These are phyloP conservation scores for Enteromius paludinosus DNA, from an alignment of 2,797 vertebrate genomes.

Conservation along the genomic window DNA sequence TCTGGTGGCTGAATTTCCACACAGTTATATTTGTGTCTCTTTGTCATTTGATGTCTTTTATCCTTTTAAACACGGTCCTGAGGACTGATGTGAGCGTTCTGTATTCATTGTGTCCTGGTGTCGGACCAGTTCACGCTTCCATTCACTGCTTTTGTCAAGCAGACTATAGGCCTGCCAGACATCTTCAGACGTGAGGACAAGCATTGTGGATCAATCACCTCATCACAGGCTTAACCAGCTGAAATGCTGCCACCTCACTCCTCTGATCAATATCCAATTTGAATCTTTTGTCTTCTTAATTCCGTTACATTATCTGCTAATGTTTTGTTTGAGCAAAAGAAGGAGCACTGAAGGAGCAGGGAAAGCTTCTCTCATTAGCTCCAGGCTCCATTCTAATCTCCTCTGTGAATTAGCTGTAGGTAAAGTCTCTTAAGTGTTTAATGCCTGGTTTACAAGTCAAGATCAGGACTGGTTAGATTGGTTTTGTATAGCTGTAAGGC, in stretches of 20 bases:
- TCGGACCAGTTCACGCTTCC: not conserved
- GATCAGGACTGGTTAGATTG: slow-evolving; percentile 15
- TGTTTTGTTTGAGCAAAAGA: slow-evolving; percentile 68
- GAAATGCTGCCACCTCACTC: slow-evolving; percentile 71
- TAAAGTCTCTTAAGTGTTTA: slow-evolving; percentile 73
- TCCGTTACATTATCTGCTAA: slow-evolving; percentile 75
- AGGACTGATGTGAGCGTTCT: slow-evolving; percentile 8
- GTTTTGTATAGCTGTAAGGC: not conserved
- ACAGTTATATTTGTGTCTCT: slow-evolving; percentile 12
- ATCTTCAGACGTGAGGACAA: slow-evolving; percentile 64
- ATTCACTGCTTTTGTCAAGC: slow-evolving; percentile 32
- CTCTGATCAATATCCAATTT: slow-evolving; percentile 81
- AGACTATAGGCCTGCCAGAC: slow-evolving; percentile 48
- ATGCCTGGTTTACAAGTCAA: slow-evolving; percentile 58
- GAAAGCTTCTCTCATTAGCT: slow-evolving; percentile 72
- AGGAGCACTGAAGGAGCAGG: slow-evolving; percentile 56
- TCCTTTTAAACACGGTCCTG: not conserved
- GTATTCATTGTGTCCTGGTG: not conserved
- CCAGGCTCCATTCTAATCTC: slow-evolving; percentile 76
- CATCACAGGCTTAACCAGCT: slow-evolving; percentile 71
- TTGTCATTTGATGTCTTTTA: slow-evolving; percentile 20
- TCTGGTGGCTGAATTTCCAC: not conserved
- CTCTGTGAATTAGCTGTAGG: slow-evolving; percentile 79
- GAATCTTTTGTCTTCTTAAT: slow-evolving; percentile 79
- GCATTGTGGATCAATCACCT: slow-evolving; percentile 77